Base-by-base conservation (phyloP, 2,113 vertebrate species). In the Notothenia coriiceps region DNA sequence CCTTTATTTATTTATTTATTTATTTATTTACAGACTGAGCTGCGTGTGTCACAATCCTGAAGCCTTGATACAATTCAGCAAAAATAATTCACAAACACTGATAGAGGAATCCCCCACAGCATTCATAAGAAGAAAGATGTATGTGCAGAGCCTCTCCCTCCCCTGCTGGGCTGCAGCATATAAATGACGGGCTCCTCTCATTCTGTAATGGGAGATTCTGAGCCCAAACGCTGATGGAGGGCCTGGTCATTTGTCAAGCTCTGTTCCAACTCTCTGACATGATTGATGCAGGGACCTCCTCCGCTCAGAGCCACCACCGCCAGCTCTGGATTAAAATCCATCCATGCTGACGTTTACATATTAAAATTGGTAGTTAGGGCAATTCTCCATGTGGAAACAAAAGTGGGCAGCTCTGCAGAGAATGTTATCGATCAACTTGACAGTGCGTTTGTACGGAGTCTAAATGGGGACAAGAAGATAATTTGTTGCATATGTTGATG, bases 321-420 rank as follows among this genome's bases (percentile, higher is more conserved):
- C 74, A 83, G 83, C 86, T 88, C 91, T 88, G 86, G 89, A 93
- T 93, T 93, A 92, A 92, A 90, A 88, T 79, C 90, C 85, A 90
- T 94, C 29, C 79, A 60, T 86, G 85, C 92, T 92, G 90, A 94
- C 86, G 71, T 94, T 92, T 93, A 88, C 88, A 90, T 94, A 91
- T 89, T 92, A 87, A 85, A 93, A 91, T 86, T 84, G 65, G 84
- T 90, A 86, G 85, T 91, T 89, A 87, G 83, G 64, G 83, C 82
- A 84, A 83, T 90, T 86, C 76, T 82, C 86, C 75, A 68, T 61
- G 74, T 86, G 77, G 83, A 94, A 93, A 93, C 86, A 89, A 82
- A 79, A 77, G 72, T 72, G 17, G 64, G 70, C 82, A 79, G 74
- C 77, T 77, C 64, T 44, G 62, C n/a, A 60, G 71, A 10, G 2